Evolutionary conservation across 1,140 invertebrate species (phyloP), one percentile per base, ranked within the genome.

Genomic region (Calephelis virginiensis): DNA sequence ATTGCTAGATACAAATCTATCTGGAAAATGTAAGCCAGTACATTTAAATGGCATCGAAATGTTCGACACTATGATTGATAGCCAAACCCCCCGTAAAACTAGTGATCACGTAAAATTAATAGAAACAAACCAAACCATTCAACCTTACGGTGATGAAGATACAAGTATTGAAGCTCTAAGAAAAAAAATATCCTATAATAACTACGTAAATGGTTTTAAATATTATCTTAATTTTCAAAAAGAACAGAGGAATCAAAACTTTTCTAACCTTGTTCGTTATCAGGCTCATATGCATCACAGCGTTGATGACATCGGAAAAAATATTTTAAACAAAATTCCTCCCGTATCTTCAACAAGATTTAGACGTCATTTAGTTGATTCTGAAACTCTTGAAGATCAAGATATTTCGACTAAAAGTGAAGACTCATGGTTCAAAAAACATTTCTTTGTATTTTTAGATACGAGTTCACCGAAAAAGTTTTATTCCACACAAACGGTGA

Each of bases 261-360:
- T 81, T 64, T 89, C 86, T 5, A 80, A 85, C 70, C 59, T 78
- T 56, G 72, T 90, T 28, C 76, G 75, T 14, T 90, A 89, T 59
- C 85, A 90, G 70, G 88, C 88, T 6, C 88, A 90, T 47, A 85
- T 68, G 65, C 88, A 90, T 49, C 88, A 90, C 56, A 84, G 76
- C 47, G 86, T 89, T 17, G 85, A 90, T 70, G 88, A 90, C 61
- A 87, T 90, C 10, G 88, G 88, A n/a, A 90, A 89, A 66, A 89
- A 69, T 70, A 90, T 90, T 48, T 56, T 89, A 5, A 77, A 80
- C 43, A 89, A 87, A 73, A 71, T 90, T 48, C 87, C 87, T 28
- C 66, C 72, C 37, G 5, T 84, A 38, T 74, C 80, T 14, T 46
- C 63, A 40, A 70, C 72, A 40, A 75, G 73, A 37, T 64, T 70